A percentile compares a stretch with the other conserved stretches of the same genome.
phyloP scores from a whole-genome alignment of 2,888 invertebrate species.

The Eupithecia insigniata region DNA sequence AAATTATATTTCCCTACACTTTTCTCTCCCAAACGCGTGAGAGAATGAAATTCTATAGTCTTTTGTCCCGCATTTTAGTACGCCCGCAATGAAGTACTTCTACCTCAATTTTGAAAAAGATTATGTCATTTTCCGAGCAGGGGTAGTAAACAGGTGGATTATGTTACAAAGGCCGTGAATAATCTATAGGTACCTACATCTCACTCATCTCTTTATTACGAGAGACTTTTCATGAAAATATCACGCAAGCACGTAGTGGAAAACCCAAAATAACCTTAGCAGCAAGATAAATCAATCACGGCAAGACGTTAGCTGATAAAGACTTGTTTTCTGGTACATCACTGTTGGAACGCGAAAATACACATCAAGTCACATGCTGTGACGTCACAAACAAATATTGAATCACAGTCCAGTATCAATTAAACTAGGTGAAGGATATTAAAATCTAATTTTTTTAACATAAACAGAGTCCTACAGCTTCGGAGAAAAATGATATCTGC shows the following conservation, averaged over 20 bases:
- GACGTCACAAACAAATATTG: slow-evolving; percentile 64
- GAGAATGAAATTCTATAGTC: too few relatives aligned
- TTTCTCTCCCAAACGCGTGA: too few relatives aligned
- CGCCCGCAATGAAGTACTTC: too few relatives aligned
- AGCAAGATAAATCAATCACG: slow-evolving; percentile 79
- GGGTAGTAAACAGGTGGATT: neutral
- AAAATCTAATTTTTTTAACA: slow-evolving; percentile 34
- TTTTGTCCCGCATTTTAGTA: too few relatives aligned
- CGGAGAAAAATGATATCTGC: slow-evolving; percentile 34
- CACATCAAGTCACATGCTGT: slow-evolving; percentile 67
- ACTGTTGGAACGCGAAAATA: slow-evolving; percentile 57
- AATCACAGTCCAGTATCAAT: slow-evolving; percentile 52
- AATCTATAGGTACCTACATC: neutral
- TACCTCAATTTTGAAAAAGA: too few relatives aligned
- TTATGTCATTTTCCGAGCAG: too few relatives aligned
- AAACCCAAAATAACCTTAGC: slow-evolving; percentile 55
- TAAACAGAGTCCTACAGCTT: slow-evolving; percentile 36
- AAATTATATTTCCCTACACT: too few relatives aligned
- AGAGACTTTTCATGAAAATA: slow-evolving; percentile 35
- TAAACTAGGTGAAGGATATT: slow-evolving; percentile 59
- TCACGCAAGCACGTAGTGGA: slow-evolving; percentile 44
- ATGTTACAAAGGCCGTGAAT: neutral
- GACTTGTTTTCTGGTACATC: slow-evolving; percentile 59
- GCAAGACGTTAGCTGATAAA: slow-evolving; percentile 64
- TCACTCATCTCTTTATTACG: slow-evolving; percentile 7